Percentiles rank a stretch among this genome's conserved stretches.
These are phyloP conservation scores for Cephalopholis sonnerati DNA, from an alignment of 2,113 vertebrate genomes.

Conservation along the genomic window DNA sequence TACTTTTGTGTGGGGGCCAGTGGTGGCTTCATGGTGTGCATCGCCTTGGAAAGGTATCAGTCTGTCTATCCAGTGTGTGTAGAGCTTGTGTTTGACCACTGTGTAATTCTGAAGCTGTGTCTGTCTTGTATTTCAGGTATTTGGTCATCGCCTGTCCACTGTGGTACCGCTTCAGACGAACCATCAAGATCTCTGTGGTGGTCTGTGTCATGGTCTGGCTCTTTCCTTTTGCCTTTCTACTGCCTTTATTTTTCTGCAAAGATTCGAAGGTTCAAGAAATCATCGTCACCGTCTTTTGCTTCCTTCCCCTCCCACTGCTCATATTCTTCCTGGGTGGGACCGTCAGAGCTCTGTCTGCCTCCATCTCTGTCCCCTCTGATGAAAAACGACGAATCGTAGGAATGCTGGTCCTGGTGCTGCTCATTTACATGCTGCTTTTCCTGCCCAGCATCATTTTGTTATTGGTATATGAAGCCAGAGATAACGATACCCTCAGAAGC, in stretches of 20 bases:
- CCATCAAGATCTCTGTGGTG: neutral
- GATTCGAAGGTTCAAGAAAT: neutral
- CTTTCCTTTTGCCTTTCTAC: neutral
- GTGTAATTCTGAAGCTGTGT: no score
- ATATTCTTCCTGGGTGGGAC: neutral
- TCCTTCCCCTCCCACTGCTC: constrained; percentile 25
- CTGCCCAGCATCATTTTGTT: neutral
- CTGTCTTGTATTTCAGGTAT: neutral
- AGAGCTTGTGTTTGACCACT: neutral
- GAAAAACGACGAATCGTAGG: constrained; percentile 42
- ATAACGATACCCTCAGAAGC: no score
- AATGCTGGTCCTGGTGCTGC: constrained; percentile 38
- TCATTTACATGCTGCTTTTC: constrained; percentile 29
- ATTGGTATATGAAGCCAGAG: no score
- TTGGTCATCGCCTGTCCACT: neutral
- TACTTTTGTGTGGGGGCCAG: fast-evolving
- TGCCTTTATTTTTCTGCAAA: neutral
- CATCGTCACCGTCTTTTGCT: neutral
- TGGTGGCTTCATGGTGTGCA: neutral
- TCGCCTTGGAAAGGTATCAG: constrained; percentile 32
- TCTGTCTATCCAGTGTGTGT: neutral
- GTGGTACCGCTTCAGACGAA: neutral
- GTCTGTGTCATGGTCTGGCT: neutral
- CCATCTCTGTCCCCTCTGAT: neutral
- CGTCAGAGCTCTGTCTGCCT: neutral